phyloP scores from a whole-genome alignment of 37 sponge, comb jelly and placozoan species.

The Cladorhizidae sp. region DNA sequence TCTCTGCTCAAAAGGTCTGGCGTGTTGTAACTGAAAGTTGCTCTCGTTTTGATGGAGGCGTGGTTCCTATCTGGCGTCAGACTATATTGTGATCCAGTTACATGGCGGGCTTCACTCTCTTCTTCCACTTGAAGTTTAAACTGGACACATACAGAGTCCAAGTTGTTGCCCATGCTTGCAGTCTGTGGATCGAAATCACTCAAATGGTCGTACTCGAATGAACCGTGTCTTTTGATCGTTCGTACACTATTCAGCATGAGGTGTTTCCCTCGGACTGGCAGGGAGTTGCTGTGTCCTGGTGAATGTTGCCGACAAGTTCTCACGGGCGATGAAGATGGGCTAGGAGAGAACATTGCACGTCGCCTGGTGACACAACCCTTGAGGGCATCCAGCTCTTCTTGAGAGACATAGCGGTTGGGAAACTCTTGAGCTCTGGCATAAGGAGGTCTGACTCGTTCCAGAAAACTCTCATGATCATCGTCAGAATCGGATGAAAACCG shows the following conservation, averaged over 20 bases:
- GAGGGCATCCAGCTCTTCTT: conserved; percentile 42
- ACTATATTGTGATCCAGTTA: too few relatives aligned
- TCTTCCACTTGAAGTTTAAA: conserved; percentile 27
- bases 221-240: conserved; percentile 6
- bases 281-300: not conserved
- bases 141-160: conserved; percentile 56
- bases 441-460: not conserved
- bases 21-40: too few relatives aligned
- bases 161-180: not conserved
- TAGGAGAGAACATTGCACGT: conserved; percentile 51
- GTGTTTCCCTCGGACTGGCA: not conserved
- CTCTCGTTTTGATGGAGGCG: too few relatives aligned
- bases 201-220: conserved; percentile 51
- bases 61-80: too few relatives aligned
- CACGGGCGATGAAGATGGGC: not conserved
- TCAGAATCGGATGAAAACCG: too few relatives aligned
- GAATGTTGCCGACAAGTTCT: not conserved
- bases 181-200: not conserved
- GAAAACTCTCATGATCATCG: too few relatives aligned
- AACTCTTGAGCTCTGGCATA: not conserved
- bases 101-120: not conserved
- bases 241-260: not conserved
- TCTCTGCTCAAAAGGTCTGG: too few relatives aligned
- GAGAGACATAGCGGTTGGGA: conserved; percentile 16
- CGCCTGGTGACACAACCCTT: conserved; percentile 53